Evolutionary conservation across 2,797 vertebrate genomes (phyloP), one percentile per base, ranked within the genome.

Genomic region (Chanos chanos): DNA sequence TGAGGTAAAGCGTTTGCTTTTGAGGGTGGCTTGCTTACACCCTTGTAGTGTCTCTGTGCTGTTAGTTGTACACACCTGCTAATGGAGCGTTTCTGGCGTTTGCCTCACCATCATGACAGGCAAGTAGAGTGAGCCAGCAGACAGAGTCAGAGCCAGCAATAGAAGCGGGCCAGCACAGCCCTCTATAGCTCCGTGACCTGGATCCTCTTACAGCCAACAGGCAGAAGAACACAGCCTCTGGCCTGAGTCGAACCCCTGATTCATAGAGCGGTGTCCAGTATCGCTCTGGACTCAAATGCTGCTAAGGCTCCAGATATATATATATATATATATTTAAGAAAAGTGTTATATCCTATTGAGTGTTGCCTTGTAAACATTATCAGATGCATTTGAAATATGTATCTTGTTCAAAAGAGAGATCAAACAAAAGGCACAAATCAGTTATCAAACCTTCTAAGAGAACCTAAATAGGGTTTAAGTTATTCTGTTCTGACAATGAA

Each of bases 61-160:
- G n/a, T n/a, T 4, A 61, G 21, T 43, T 77, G 39, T 68, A 70
- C 74, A 82, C 79, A 78, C 77, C 77, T 75, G 82, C 84, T 85
- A 77, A 81, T 77, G 75, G 84, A 81, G 80, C 81, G 82, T 75
- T 85, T 84, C 76, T 82, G 79, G 80, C 78, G 68, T 70, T 77
- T 77, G 75, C 83, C 76, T 73, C 76, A 74, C 77, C 82, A 76
- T 67, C 71, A 81, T 75, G 74, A 81, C 27, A 47, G 27, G 24
- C 55, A 54, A 77, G 76, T 77, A 74, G 72, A 66, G 81, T 74
- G 77, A 81, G 71, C 79, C 83, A 82, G 79, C 70, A 77, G 80
- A 79, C 78, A 77, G 72, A 76, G 74, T 76, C 68, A 72, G 71
- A 76, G 77, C 74, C 79, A 83, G 77, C 77, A 81, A 82, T 81